phyloP scores from a whole-genome alignment of 2,888 invertebrate genomes.

The Mesopsocus fuscifrons region DNA sequence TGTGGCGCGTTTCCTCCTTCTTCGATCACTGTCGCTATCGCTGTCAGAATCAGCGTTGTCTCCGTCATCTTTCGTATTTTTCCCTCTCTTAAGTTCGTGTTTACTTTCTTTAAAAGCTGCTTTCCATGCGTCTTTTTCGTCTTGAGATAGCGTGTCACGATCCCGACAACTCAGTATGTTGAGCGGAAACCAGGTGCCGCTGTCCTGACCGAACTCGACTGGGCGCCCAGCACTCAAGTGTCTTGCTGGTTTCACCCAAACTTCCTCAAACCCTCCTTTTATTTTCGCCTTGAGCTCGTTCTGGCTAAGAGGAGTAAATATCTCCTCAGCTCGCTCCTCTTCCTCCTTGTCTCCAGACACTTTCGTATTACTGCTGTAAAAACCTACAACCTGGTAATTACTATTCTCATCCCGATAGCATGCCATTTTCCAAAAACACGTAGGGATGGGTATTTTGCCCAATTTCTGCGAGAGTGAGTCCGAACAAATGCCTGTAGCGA shows the following conservation, averaged over 20 bases:
- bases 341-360: background rate
- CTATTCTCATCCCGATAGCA: slow-evolving; percentile 14
- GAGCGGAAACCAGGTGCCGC: slow-evolving; percentile 12
- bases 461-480: slow-evolving; percentile 11
- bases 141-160: background rate
- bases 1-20: slow-evolving; percentile 3
- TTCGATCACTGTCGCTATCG: background rate
- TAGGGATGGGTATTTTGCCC: slow-evolving; percentile 4
- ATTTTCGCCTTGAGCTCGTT: background rate
- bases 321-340: slow-evolving; percentile 3
- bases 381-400: slow-evolving; percentile 13
- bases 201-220: background rate
- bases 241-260: too few relatives aligned
- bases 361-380: slow-evolving; percentile 10
- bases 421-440: slow-evolving; percentile 14
- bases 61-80: background rate
- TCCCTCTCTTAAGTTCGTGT: background rate
- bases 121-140: slow-evolving; percentile 12
- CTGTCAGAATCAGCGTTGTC: background rate
- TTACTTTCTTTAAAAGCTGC: background rate
- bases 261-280: background rate
- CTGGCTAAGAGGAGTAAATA: slow-evolving; percentile 11
- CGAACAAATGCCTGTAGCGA: slow-evolving; percentile 10
- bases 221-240: background rate
- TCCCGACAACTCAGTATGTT: slow-evolving; percentile 11